Conservation (phyloP, 1,140 invertebrate genomes). For the Homalodisca vitripennis region DNA sequence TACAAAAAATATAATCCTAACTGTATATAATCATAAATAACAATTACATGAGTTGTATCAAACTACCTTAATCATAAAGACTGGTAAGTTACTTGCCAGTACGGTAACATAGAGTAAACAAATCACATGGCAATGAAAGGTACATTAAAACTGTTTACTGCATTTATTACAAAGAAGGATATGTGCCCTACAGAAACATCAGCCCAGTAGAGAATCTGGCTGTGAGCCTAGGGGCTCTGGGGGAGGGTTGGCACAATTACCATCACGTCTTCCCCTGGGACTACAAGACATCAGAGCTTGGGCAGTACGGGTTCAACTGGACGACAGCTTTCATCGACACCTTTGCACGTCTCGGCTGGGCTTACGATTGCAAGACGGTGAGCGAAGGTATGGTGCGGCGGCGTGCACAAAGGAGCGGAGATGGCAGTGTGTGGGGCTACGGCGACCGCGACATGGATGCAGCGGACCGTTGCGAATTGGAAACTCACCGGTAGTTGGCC, state of each 20-base stretch:
- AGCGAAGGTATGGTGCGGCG: slow-evolving; percentile 61
- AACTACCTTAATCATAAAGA: no score
- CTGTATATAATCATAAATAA: no score
- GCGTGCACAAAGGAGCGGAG: slow-evolving; percentile 60
- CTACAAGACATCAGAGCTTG: slow-evolving; percentile 82
- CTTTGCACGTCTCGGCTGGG: slow-evolving; percentile 70
- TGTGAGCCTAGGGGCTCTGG: slow-evolving; percentile 68
- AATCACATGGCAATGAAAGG: no score
- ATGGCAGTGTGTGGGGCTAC: slow-evolving; percentile 62
- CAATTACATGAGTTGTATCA: no score
- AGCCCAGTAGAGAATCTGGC: slow-evolving; percentile 68
- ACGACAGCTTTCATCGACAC: slow-evolving; percentile 71
- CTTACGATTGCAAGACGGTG: slow-evolving; percentile 63
- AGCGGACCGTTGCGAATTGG: slow-evolving; percentile 51
- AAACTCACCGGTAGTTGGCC: slow-evolving; percentile 37
- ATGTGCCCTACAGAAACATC: slow-evolving; percentile 63
- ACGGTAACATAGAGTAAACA: no score
- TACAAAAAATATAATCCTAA: no score
- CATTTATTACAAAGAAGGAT: no score
- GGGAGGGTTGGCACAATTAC: slow-evolving; percentile 94
- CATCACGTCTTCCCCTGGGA: slow-evolving; percentile 92
- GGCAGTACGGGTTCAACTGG: slow-evolving; percentile 61
- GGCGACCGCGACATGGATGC: slow-evolving; percentile 48
- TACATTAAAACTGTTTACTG: no score
- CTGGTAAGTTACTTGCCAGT: no score